Base-by-base conservation (phyloP, 2,113 vertebrate genomes). In the Calonectris borealis region DNA sequence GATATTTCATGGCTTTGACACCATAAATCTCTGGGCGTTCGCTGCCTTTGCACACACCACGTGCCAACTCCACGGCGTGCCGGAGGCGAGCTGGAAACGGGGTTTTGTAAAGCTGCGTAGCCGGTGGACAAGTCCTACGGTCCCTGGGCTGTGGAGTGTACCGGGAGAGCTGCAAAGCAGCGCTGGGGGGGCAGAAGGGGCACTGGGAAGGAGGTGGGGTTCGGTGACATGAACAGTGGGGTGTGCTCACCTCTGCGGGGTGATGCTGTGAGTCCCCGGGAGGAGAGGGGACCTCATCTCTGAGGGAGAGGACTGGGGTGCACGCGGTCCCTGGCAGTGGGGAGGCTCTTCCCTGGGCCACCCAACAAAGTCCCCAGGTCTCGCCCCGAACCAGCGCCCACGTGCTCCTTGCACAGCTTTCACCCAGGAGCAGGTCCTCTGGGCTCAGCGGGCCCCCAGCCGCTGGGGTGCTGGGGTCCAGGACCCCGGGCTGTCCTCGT, bases 171-270 rank as follows among this genome's bases (percentile, higher is more conserved):
- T 25, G 52, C 46, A 18, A 18, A 38, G 64, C 29, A 16, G 34
- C 55, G 4, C 61, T n/a, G n/a, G 20, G 16, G n/a, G 10, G 42
- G 24, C 24, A 32, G 36, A 19, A n/a, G 32, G 48, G 70, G 55
- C 38, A 3, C 32, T 19, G 38, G 57, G 44, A 46, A n/a, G 81
- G 44, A 57, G 58, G 29, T 38, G 58, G 19, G 18, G 11, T 36
- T 91, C 49, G 22, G 65, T 1, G 1, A 13, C 1, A 5, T 10
- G 44, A 34, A 3, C 1, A 5, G 16, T 6, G 31, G 16, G n/a
- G 42, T 11, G 38, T 52, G 60, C 68, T 80, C 44, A 25, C 19
- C 38, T 16, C 61, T 55, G 69, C 44, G 9, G n/a, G 36, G 16
- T 51, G 61, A 29, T 24, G 7, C 54, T 3, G 12, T 12, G 46